Percentiles rank a stretch among this genome's conserved stretches.
Conservation (phyloP, 2,113 vertebrate species). For the Gobius niger region DNA sequence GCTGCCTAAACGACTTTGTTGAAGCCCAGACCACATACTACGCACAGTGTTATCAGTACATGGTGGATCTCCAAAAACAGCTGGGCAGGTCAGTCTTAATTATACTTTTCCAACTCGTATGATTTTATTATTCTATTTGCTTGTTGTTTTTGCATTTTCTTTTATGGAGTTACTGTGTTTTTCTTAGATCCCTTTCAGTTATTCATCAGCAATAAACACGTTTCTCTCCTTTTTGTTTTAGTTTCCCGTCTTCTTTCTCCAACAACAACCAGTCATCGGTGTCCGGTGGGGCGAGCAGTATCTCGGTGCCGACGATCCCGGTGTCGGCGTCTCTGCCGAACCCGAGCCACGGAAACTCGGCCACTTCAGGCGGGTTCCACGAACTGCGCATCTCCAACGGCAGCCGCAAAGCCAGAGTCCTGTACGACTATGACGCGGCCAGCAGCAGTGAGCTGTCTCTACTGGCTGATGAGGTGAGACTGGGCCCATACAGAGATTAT, state of each 20-base stretch:
- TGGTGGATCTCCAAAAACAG: slow-evolving; percentile 97
- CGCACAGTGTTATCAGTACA: slow-evolving; percentile 97
- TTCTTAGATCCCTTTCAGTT: not conserved
- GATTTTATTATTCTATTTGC: no score
- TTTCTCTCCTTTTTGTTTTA: slow-evolving; percentile 48
- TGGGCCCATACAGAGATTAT: not conserved
- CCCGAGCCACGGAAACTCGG: slow-evolving; percentile 67
- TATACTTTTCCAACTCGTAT: no score
- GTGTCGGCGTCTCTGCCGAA: slow-evolving; percentile 82
- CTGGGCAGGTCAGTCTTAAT: slow-evolving; percentile 86
- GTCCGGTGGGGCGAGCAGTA: slow-evolving; percentile 76
- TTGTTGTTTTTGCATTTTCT: no score
- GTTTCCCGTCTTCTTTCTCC: slow-evolving; percentile 91
- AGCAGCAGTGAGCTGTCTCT: slow-evolving; percentile 95
- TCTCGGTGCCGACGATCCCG: slow-evolving; percentile 80
- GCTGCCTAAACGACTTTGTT: slow-evolving; percentile 95
- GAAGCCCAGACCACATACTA: slow-evolving; percentile 97
- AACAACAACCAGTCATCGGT: slow-evolving; percentile 92
- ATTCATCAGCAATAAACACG: not conserved
- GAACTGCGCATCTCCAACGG: slow-evolving; percentile 86
- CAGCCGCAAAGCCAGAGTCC: slow-evolving; percentile 91
- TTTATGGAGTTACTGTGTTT: no score
- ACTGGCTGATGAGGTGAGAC: slow-evolving; percentile 92
- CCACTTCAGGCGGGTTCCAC: slow-evolving; percentile 79
- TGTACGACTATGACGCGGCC: slow-evolving; percentile 96